Base-by-base conservation (phyloP, 2,888 invertebrate genomes). In the Cantharis nigra region DNA sequence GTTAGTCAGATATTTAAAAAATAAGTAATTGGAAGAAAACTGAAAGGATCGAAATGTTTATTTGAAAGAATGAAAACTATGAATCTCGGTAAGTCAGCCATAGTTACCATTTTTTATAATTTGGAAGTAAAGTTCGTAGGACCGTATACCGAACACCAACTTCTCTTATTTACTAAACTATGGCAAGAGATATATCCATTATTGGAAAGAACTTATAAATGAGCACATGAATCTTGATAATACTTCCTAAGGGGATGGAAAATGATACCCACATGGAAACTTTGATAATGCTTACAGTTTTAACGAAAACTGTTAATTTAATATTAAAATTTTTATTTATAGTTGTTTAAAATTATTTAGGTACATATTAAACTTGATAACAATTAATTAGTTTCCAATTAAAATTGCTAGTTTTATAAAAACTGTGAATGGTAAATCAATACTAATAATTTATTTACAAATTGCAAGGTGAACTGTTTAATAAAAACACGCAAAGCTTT, bases 401-500 rank as follows among this genome's bases (percentile, higher is more conserved):
- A 23, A 67, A 67, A 18, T 26, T 14, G 23, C 65, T 23, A 67
- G 18, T 67, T 67, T 65, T 20, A 67, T 3, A 23, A 20, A 72
- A 30, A 14, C 16, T 33, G 33, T 65, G 20, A 72, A 72, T 30
- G 30, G 33, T 13, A 13, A 20, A 72, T 72, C 72, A 65, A 72
- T 65, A 49, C n/a, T 28, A 67, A 65, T 67, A 72, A 33, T 65
- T 72, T 72, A 72, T 71, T 71, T 28, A 71, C 71, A 63, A 14
- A 67, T 73, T 67, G 20, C 49, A 23, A 67, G 16, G 65, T 62
- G 18, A 72, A 49, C 72, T 26, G 67, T 73, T 67, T 65, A 67
- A 73, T 67, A 69, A 67, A 62, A 65, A 49, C 72, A 73, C 72
- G 72, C 72, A 73, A 73, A 65, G 67, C 67, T 67, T 72, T 49